Conservation (phyloP, 1,140 invertebrate genomes). For the Euschistus heros region DNA sequence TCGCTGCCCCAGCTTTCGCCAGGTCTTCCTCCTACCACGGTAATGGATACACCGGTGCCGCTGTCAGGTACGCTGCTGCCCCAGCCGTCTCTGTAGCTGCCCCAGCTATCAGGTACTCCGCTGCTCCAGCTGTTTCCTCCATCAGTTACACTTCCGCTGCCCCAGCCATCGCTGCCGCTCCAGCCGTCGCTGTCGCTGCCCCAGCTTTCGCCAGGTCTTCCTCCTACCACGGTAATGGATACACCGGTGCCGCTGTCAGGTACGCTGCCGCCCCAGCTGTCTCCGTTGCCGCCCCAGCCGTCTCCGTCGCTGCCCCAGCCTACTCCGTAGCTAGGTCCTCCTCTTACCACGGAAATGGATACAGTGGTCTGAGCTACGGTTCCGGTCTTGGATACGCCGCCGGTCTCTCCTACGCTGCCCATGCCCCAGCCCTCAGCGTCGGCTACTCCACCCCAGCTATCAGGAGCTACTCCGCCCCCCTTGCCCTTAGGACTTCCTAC, state of each 20-base stretch:
- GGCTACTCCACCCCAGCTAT: constrained; percentile 1
- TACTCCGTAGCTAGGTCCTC: constrained; percentile 5
- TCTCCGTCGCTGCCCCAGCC: constrained; percentile 14
- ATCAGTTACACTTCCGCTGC: constrained; percentile 23
- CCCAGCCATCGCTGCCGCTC: constrained; percentile 18
- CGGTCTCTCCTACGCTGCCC: constrained; percentile 19
- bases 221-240: constrained; percentile 17
- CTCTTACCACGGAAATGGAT: constrained; percentile 13
- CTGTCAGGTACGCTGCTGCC: constrained; percentile 22
- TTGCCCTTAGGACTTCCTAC: constrained; percentile 7
- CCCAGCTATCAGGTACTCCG: constrained; percentile 23
- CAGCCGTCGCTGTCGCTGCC: constrained; percentile 21
- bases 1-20: constrained; percentile 12
- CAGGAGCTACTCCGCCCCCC: constrained; percentile 6
- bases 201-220: constrained; percentile 19
- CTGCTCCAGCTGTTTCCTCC: constrained; percentile 16
- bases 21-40: constrained; percentile 9
- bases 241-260: constrained; percentile 17
- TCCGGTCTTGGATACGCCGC: constrained; percentile 2
- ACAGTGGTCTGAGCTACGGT: constrained; percentile 10
- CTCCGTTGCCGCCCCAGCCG: constrained; percentile 15
- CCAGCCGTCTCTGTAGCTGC: constrained; percentile 25
- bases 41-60: constrained; percentile 20
- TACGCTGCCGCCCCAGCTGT: constrained; percentile 24
- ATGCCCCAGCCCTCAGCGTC: constrained; percentile 18